These are phyloP conservation scores for Suillia variegata DNA, from an alignment of 2,888 invertebrate genomes.

Conservation along the genomic window DNA sequence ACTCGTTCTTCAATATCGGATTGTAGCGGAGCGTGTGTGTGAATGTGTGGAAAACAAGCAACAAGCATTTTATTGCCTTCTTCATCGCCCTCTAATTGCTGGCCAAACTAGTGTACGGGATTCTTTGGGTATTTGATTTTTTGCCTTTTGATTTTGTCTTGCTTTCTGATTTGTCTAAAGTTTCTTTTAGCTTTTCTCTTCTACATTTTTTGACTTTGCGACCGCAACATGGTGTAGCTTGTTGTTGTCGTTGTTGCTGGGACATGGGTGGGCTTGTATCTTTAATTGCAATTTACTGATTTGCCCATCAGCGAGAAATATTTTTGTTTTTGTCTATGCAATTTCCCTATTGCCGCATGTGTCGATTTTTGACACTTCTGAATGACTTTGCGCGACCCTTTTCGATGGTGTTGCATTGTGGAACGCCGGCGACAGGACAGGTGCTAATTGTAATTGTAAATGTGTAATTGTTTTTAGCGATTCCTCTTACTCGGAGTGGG, in stretches of 20 bases:
- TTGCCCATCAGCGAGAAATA: too few relatives aligned
- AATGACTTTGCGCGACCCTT: too few relatives aligned
- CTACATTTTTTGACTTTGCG: not conserved
- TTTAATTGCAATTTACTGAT: not conserved
- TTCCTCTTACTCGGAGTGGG: too few relatives aligned
- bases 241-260: slow-evolving; percentile 6
- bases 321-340: too few relatives aligned
- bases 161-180: slow-evolving; percentile 1
- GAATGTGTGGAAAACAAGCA: slow-evolving; percentile 3
- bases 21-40: not conserved
- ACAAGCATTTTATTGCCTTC: slow-evolving; percentile 1
- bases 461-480: too few relatives aligned
- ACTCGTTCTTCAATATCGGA: slow-evolving; percentile 6
- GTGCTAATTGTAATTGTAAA: too few relatives aligned
- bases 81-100: not conserved
- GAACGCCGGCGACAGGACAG: not conserved
- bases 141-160: too few relatives aligned
- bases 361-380: too few relatives aligned
- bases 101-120: too few relatives aligned
- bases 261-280: not conserved
- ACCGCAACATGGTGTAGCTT: not conserved
- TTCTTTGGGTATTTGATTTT: not conserved
- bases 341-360: too few relatives aligned
- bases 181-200: not conserved
- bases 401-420: slow-evolving; percentile 1